These are phyloP conservation scores for Machimus rusticus DNA, from an alignment of 2,888 invertebrate species.

Conservation along the genomic window DNA sequence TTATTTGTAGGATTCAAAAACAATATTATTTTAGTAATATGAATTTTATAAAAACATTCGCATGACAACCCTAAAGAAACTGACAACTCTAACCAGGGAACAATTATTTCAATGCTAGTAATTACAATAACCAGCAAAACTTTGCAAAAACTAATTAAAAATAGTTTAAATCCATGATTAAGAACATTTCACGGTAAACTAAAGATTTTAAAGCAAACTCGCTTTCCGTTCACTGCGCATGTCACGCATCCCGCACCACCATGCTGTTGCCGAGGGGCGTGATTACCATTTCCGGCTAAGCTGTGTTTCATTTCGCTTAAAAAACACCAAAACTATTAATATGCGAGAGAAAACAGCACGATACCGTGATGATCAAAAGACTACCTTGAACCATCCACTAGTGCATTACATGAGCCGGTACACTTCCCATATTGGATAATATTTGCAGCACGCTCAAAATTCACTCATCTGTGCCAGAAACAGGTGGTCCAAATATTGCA, in stretches of 20 bases:
- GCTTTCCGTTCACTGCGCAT: neutral
- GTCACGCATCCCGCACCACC: neutral
- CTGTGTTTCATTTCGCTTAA: neutral
- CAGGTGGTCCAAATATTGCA: neutral
- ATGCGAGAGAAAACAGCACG: neutral
- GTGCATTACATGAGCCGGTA: neutral
- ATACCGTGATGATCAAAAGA: slow-evolving; percentile 16
- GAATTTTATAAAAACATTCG: too few relatives aligned
- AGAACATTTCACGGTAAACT: neutral
- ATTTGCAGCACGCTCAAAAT: neutral
- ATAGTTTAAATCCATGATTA: neutral
- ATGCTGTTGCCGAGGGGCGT: neutral
- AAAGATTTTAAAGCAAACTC: neutral
- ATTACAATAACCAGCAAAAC: neutral
- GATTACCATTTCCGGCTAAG: neutral
- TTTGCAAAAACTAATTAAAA: neutral
- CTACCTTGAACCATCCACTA: slow-evolving; percentile 7
- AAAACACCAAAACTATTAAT: neutral
- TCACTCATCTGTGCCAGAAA: neutral
- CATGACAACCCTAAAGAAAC: too few relatives aligned
- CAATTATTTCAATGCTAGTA: neutral
- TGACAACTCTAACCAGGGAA: too few relatives aligned
- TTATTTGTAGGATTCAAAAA: too few relatives aligned
- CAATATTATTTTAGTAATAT: too few relatives aligned
- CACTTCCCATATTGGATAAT: neutral